Base-by-base conservation (phyloP, 2,888 invertebrate species). In the Parelbella ahira region DNA sequence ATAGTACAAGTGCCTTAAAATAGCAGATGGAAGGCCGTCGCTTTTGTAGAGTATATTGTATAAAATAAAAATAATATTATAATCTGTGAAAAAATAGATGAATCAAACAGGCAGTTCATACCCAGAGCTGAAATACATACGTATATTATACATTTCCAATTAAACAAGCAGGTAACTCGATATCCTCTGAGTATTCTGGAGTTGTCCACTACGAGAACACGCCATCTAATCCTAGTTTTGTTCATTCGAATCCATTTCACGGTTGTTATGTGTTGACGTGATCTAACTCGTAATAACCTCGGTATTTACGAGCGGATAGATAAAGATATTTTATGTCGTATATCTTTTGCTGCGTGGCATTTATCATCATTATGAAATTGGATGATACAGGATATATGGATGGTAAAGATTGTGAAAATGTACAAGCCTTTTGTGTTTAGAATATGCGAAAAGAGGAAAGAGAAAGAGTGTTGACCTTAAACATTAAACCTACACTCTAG, bases 171-270 rank as follows among this genome's bases (percentile, higher is more conserved):
- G 5, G 13, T 15, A 29, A 15, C 28, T 13, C 2, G 19, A 18
- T 30, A 30, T 30, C 30, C 30, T 19, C 18, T 18, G 10, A 19
- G 30, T 10, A 30, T 19, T 1, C 3, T 18, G 1, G 13, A 2
- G 2, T 5, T 21, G 20, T 12, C n/a, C 20, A 21, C 7, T 18
- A 25, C 9, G 34, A 24, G 24, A 36, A 36, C 10, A 11, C 9
- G 25, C 18, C 25, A 15, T 13, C 12, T 37, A 21, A 15, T 28
- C 19, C 27, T 9, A 20, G 28, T 36, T 36, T 19, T 37, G 37
- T 37, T n/a, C 37, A 19, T 37, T 19, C 21, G 37, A 37, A 37
- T 29, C 37, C 28, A 29, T 37, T 37, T 12, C 37, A 28, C 20
- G 36, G 37, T 28, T 29, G 28, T 37, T 36, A 36, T 15, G 20